Evolutionary conservation across 2,113 vertebrate species (phyloP), one percentile per base, ranked within the genome.

Genomic region (Actinemys pallida): DNA sequence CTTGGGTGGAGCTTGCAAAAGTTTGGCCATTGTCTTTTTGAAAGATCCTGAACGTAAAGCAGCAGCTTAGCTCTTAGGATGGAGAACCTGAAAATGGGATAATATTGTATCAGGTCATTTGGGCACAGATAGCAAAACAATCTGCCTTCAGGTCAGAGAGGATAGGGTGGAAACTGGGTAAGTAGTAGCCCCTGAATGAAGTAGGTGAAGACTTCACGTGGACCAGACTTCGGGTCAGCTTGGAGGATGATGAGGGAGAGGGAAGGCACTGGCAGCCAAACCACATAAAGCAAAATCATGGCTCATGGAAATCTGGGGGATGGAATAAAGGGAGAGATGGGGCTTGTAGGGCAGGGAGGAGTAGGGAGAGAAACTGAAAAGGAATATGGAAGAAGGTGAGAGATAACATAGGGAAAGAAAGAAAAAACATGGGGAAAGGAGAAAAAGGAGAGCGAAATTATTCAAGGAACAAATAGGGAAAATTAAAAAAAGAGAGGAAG

Each of bases 1-100:
- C 95, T 98, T 99, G 22, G 96, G 97, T 29, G 98, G 93, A 47
- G 90, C 83, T 47, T 96, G 97, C 5, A 98, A 85, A n/a, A 97
- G 81, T 75, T 90, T 96, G 89, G 99, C 99, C 99, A 99, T 99
- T 25, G 22, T 83, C 85, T 54, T 75, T 90, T 81, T 42, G 57
- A 84, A 96, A 89, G 59, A 47, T 93, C 96, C 96, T 94, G 84
- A 19, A 59, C 87, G 83, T 29, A 95, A 86, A 69, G 75, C 59
- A 96, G 22, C 25, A 81, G 83, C 56, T 83, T 86, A 84, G 69
- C 56, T 93, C 78, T 72, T 89, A 52, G 31, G 85, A 95, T 4
- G 52, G 25, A 29, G 16, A 95, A 88, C 42, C 93, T 96, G 87
- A 78, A 92, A 97, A 87, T 5, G 81, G 56, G 65, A 86, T 10